phyloP scores from a whole-genome alignment of 2,797 vertebrate species.

The Bradypodion pumilum region DNA sequence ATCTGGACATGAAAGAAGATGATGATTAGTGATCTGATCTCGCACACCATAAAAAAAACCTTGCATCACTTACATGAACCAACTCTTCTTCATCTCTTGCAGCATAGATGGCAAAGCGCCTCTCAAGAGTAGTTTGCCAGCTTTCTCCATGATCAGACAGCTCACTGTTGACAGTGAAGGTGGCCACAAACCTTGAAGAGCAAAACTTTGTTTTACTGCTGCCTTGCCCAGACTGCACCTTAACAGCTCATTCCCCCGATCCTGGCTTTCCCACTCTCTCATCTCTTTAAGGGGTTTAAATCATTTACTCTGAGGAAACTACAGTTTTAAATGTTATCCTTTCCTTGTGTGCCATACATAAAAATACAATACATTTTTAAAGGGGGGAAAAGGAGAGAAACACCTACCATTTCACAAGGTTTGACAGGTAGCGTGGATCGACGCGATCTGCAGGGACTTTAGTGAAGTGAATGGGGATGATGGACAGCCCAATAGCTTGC shows the following conservation, averaged over 20 bases:
- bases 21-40: too few relatives aligned
- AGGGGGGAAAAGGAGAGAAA: background rate
- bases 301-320: background rate
- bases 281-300: constrained; percentile 17
- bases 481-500: constrained; percentile 86
- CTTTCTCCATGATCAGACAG: constrained; percentile 78
- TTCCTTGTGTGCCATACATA: background rate
- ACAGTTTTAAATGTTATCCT: background rate
- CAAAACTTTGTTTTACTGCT: background rate
- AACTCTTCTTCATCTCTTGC: constrained; percentile 87
- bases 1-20: too few relatives aligned
- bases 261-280: background rate
- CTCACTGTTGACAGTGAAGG: constrained; percentile 85
- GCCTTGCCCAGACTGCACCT: background rate
- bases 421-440: constrained; percentile 81
- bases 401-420: constrained; percentile 88
- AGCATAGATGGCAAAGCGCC: constrained; percentile 83
- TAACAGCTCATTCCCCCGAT: background rate
- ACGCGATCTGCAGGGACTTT: constrained; percentile 71
- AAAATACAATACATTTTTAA: background rate
- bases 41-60: background rate
- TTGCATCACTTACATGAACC: constrained; percentile 84
- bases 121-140: constrained; percentile 78
- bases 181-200: constrained; percentile 85
- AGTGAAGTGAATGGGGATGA: constrained; percentile 83